Evolutionary conservation across 2,888 invertebrate genomes (phyloP), one percentile per base, ranked within the genome.

Genomic region (Ceriagrion tenellum): DNA sequence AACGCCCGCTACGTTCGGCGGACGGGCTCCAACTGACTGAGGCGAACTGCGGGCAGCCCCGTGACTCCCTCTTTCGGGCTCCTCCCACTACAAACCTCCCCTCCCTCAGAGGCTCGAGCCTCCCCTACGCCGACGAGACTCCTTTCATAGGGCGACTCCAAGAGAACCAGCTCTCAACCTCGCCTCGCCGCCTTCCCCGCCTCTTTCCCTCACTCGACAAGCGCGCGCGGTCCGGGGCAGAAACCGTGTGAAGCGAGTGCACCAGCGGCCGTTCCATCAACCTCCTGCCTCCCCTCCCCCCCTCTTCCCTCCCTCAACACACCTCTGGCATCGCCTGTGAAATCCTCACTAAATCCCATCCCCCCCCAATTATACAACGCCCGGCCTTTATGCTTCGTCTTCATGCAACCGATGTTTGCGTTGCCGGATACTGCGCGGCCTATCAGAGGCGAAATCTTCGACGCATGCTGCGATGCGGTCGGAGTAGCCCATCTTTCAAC

Each of bases 81-180:
- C 35, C 81, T 81, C 81, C 81, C 47, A 16, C 35, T 18, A 81
- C 35, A 35, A 35, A 1, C 81, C 81, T 13, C 13, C 35, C 35
- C 81, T 35, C 18, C 13, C 69, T 26, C 12, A 3, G 8, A 4
- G 2, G 4, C 47, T 47, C 47, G 47, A 47, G 8, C n/a, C 20
- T 59, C 59, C 26, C 69, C 69, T 69, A 20, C 69, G 10, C n/a
- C n/a, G 23, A 26, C 69, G n/a, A 23, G 69, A 4, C 69, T 69
- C 69, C 69, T 69, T 69, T 69, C 69, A 69, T n/a, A 69, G 59
- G 69, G 69, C 69, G n/a, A 69, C 69, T 69, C 69, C 69, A 69
- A 26, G 47, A 47, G n/a, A 69, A 69, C 69, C 69, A 69, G 69
- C 69, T 69, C 69, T 69, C 69, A 47, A 47, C 47, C 47, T 47